Percentiles rank a stretch among this genome's conserved stretches.
phyloP scores from a whole-genome alignment of 2,888 invertebrate species.

The Scelioninae gen. 1 region DNA sequence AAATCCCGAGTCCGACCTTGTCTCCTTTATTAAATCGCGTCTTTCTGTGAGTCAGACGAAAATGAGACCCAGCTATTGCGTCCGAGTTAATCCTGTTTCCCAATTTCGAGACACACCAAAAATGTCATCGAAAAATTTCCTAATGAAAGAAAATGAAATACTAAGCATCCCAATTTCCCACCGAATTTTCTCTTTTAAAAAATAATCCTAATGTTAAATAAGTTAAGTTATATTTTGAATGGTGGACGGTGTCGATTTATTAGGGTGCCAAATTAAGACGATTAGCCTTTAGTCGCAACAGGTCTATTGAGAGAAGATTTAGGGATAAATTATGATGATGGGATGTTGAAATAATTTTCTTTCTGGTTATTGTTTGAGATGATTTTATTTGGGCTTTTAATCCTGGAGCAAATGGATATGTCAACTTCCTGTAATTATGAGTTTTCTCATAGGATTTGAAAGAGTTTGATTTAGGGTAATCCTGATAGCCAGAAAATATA shows the following conservation, averaged over 20 bases:
- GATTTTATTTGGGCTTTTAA: background rate
- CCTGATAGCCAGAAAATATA: background rate
- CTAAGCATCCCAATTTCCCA: background rate
- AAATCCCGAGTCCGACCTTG: slow-evolving; percentile 53
- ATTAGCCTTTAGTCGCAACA: slow-evolving; percentile 32
- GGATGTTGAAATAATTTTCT: slow-evolving; percentile 5
- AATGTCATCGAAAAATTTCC: background rate
- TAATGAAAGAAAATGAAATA: slow-evolving; percentile 6
- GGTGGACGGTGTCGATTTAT: background rate
- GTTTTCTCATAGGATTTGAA: background rate
- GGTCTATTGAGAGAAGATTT: slow-evolving; percentile 20
- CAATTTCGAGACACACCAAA: slow-evolving; percentile 38
- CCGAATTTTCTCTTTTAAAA: slow-evolving; percentile 2
- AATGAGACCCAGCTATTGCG: slow-evolving; percentile 26
- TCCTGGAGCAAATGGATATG: slow-evolving; percentile 7
- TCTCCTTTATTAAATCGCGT: slow-evolving; percentile 60
- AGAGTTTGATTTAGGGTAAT: background rate
- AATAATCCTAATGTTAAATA: no score
- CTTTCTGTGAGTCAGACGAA: slow-evolving; percentile 20
- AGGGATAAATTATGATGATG: slow-evolving; percentile 15
- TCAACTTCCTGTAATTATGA: background rate
- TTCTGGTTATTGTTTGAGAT: no score
- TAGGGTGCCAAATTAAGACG: slow-evolving; percentile 32
- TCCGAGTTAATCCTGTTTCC: slow-evolving; percentile 45
- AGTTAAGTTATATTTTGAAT: background rate